Percentiles rank a stretch among this genome's conserved stretches.
Conservation (phyloP, 2,888 invertebrate species). For the Melanophora roralis region DNA sequence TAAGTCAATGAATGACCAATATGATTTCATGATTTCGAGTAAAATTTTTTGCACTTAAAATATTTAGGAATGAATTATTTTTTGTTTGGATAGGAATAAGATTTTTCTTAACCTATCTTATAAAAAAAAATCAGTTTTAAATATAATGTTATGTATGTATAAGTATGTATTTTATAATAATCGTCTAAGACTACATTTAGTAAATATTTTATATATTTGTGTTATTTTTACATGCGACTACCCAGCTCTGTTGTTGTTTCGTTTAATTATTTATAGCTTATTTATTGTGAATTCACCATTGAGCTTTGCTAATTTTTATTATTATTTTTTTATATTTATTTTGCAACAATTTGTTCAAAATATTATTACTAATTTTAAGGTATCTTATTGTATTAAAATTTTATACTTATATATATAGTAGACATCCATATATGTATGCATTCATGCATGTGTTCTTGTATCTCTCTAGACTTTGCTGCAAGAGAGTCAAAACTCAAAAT, state of each 20-base stretch:
- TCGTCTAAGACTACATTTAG: slow-evolving; percentile 36
- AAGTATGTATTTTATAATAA: slow-evolving; percentile 25
- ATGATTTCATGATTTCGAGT: background rate
- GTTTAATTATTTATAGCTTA: slow-evolving; percentile 50
- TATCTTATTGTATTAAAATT: slow-evolving; percentile 25
- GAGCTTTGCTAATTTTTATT: slow-evolving; percentile 59
- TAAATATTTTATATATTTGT: slow-evolving; percentile 41
- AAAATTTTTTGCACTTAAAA: background rate
- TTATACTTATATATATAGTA: background rate
- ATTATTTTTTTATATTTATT: no score
- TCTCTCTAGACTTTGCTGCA: slow-evolving; percentile 35
- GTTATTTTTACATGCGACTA: slow-evolving; percentile 77
- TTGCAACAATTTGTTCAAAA: slow-evolving; percentile 71
- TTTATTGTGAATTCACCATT: slow-evolving; percentile 60
- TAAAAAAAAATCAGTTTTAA: background rate
- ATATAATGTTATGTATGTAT: background rate
- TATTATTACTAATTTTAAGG: slow-evolving; percentile 65
- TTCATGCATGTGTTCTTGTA: slow-evolving; percentile 37
- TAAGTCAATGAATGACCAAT: slow-evolving; percentile 3
- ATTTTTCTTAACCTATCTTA: slow-evolving; percentile 24
- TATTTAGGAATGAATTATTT: background rate
- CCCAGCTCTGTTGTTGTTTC: slow-evolving; percentile 77
- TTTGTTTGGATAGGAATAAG: background rate
- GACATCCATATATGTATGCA: background rate
- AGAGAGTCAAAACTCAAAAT: no score